Conservation (phyloP, 2,797 vertebrate species). For the Emys orbicularis region DNA sequence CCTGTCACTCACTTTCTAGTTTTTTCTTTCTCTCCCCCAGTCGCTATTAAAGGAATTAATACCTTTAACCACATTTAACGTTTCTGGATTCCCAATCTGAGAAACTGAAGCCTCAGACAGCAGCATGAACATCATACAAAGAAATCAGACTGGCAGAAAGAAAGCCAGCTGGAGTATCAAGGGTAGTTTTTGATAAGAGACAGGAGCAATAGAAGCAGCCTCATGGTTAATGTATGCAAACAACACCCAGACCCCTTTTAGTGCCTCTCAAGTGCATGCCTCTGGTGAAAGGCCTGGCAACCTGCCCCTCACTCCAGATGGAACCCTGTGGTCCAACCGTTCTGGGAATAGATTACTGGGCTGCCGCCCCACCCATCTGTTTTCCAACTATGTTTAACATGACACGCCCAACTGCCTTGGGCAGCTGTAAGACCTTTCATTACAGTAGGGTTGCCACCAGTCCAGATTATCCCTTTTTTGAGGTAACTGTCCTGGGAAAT, state of each 20-base stretch:
- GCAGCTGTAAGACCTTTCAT: not conserved
- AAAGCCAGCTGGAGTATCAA: constrained; percentile 35
- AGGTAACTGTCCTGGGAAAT: not conserved
- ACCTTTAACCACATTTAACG: not conserved
- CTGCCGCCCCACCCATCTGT: not conserved
- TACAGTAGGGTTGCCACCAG: not conserved
- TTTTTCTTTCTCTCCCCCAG: constrained; percentile 23
- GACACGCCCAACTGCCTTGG: not conserved
- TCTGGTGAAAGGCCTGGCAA: not conserved
- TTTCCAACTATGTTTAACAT: not conserved
- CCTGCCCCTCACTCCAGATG: not conserved
- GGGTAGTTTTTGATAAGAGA: not conserved
- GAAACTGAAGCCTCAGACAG: constrained; percentile 22
- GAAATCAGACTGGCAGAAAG: constrained; percentile 35
- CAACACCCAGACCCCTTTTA: not conserved
- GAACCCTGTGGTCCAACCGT: not conserved
- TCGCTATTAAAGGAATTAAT: constrained; percentile 49
- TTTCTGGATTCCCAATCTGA: constrained; percentile 35
- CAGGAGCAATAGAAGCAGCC: not conserved
- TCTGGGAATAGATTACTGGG: not conserved
- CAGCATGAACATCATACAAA: constrained; percentile 51
- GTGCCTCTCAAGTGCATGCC: not conserved
- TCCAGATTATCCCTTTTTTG: not conserved
- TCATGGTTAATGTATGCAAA: not conserved
- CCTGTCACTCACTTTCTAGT: not conserved